These are phyloP conservation scores for Drosophila villosipedis DNA, from an alignment of 2,888 invertebrate genomes.

Conservation along the genomic window DNA sequence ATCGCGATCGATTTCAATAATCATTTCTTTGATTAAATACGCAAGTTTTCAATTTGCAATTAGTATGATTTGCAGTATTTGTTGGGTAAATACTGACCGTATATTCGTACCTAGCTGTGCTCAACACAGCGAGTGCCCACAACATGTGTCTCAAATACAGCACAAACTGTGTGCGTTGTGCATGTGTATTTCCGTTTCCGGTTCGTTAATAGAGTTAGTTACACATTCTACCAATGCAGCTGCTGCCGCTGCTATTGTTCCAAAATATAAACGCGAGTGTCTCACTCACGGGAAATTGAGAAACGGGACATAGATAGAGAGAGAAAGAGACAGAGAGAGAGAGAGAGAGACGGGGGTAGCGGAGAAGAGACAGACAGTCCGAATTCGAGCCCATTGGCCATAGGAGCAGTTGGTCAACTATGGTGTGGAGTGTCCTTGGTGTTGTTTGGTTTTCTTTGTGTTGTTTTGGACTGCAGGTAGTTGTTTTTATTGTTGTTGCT, in stretches of 20 bases:
- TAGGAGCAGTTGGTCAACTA: constrained; percentile 15
- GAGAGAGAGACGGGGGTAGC: constrained; percentile 1
- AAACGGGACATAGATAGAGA: constrained; percentile 5
- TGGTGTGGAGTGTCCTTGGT: constrained; percentile 33
- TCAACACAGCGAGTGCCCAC: constrained; percentile 36
- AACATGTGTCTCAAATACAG: constrained; percentile 54
- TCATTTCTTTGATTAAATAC: background rate
- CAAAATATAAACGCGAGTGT: constrained; percentile 51
- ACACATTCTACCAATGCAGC: constrained; percentile 66
- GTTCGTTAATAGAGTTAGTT: constrained; percentile 84
- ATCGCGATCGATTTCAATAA: background rate
- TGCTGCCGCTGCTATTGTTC: constrained; percentile 19
- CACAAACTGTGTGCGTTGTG: constrained; percentile 30
- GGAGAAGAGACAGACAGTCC: background rate
- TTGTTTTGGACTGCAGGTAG: constrained; percentile 46
- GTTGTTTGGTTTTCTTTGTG: constrained; percentile 48
- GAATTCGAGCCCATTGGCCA: constrained; percentile 27
- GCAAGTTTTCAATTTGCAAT: background rate
- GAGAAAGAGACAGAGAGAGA: background rate
- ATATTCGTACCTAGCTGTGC: background rate
- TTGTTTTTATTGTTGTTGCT: constrained; percentile 35
- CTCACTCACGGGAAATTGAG: constrained; percentile 28
- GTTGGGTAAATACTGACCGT: background rate
- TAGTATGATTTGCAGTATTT: background rate
- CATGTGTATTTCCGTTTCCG: constrained; percentile 75